A percentile compares a stretch with the other conserved stretches of the same genome.
These are phyloP conservation scores for Oscheius sp. DNA, from an alignment of 1,140 invertebrate genomes.

Conservation along the genomic window DNA sequence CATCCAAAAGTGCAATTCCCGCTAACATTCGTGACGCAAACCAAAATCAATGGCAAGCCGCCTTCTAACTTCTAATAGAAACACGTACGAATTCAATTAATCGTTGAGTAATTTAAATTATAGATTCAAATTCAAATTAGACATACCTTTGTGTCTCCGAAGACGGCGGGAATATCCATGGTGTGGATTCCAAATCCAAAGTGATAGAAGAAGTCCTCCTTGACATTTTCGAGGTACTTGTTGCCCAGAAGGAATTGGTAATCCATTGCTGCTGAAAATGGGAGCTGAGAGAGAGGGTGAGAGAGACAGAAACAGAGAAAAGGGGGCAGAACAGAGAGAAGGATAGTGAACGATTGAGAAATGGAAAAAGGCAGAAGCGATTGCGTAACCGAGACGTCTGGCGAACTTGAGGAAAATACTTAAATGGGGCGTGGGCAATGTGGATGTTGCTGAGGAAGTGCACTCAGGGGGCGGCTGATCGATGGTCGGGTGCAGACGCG, in stretches of 20 bases:
- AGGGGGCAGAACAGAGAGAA: neutral
- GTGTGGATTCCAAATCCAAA: slow-evolving; percentile 82
- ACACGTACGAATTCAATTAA: neutral
- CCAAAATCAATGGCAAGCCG: neutral
- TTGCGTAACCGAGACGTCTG: too few relatives aligned
- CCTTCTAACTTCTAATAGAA: neutral
- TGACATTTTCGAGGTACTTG: slow-evolving; percentile 23
- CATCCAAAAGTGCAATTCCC: neutral
- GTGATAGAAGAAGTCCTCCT: slow-evolving; percentile 83
- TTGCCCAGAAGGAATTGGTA: neutral
- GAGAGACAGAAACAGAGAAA: too few relatives aligned
- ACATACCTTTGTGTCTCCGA: slow-evolving; percentile 86
- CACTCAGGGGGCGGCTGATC: too few relatives aligned
- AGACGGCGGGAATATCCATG: slow-evolving; percentile 90
- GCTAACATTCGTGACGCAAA: neutral
- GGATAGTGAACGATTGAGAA: neutral
- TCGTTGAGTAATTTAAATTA: slow-evolving; percentile 3
- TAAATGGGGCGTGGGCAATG: too few relatives aligned
- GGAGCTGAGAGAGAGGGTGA: neutral
- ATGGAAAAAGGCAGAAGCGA: neutral
- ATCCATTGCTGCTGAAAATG: neutral
- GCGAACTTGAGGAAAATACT: too few relatives aligned
- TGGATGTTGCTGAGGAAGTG: too few relatives aligned
- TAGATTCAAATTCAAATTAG: neutral
- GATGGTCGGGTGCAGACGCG: too few relatives aligned